These are phyloP conservation scores for Chaenogobius annularis DNA, from an alignment of 2,113 vertebrate species.

Conservation along the genomic window DNA sequence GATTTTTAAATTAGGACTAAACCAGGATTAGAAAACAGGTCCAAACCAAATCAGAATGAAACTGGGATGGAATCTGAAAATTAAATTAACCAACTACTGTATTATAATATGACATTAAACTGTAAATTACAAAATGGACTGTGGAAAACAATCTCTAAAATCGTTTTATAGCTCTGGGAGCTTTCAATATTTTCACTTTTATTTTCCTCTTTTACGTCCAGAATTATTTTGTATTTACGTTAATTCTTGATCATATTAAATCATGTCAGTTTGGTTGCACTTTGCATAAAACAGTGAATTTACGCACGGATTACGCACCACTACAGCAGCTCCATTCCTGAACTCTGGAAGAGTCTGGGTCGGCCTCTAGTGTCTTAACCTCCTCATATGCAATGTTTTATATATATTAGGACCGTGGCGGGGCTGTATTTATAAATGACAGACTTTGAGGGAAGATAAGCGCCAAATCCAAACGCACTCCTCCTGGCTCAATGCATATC, in stretches of 20 bases:
- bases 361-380: constrained; percentile 2
- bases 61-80: neutral
- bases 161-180: too few species aligned
- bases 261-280: neutral
- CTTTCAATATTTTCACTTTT: too few species aligned
- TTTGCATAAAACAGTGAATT: too few species aligned
- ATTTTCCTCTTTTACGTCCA: too few species aligned
- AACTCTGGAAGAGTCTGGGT: neutral
- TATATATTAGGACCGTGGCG: constrained; percentile 19
- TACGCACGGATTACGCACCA: neutral
- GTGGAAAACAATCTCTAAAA: too few species aligned
- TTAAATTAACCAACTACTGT: neutral
- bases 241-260: too few species aligned
- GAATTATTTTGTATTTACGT: neutral
- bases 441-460: constrained; percentile 64
- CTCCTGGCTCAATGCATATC: neutral
- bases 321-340: neutral
- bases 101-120: neutral
- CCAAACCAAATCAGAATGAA: too few species aligned
- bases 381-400: neutral
- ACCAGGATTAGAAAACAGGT: too few species aligned
- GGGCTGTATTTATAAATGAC: constrained; percentile 67
- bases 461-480: constrained; percentile 46
- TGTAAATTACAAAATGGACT: neutral
- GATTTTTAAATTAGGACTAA: too few species aligned